phyloP scores from a whole-genome alignment of 2,888 invertebrate species.

The Saturnia pavonia region DNA sequence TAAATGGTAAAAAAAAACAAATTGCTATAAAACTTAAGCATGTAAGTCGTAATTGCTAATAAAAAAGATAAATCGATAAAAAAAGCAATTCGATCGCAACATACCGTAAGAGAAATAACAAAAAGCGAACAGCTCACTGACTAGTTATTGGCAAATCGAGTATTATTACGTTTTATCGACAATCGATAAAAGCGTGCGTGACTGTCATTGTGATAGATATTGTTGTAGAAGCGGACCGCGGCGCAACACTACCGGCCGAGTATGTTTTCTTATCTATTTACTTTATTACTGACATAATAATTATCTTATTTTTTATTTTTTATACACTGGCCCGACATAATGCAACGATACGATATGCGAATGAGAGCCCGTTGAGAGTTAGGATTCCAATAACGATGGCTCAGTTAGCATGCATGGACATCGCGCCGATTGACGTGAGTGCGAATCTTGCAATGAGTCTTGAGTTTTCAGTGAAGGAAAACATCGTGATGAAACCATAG shows the following conservation, averaged over 20 bases:
- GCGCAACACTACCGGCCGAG: constrained; percentile 20
- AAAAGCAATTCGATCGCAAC: constrained; percentile 20
- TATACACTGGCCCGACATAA: too few relatives aligned
- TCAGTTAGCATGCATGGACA: too few relatives aligned
- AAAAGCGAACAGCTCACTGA: constrained; percentile 17
- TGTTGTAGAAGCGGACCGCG: constrained; percentile 28
- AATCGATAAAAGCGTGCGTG: constrained; percentile 36
- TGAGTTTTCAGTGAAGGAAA: too few relatives aligned
- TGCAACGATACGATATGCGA: too few relatives aligned
- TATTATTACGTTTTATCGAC: constrained; percentile 31
- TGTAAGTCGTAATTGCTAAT: not conserved
- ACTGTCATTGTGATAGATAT: constrained; percentile 32
- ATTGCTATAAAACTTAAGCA: not conserved
- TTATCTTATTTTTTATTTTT: too few relatives aligned
- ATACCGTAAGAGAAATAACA: constrained; percentile 15
- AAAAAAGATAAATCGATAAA: constrained; percentile 8
- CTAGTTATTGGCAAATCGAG: constrained; percentile 28
- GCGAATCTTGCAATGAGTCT: too few relatives aligned
- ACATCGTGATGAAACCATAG: too few relatives aligned
- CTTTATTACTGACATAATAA: too few relatives aligned
- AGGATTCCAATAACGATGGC: too few relatives aligned
- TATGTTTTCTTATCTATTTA: constrained; percentile 4
- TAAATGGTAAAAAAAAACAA: not conserved
- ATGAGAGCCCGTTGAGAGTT: too few relatives aligned
- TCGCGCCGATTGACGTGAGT: too few relatives aligned